A percentile compares a stretch with the other conserved stretches of the same genome.
phyloP scores from a whole-genome alignment of 2,888 invertebrate species.

The Agrochola litura region DNA sequence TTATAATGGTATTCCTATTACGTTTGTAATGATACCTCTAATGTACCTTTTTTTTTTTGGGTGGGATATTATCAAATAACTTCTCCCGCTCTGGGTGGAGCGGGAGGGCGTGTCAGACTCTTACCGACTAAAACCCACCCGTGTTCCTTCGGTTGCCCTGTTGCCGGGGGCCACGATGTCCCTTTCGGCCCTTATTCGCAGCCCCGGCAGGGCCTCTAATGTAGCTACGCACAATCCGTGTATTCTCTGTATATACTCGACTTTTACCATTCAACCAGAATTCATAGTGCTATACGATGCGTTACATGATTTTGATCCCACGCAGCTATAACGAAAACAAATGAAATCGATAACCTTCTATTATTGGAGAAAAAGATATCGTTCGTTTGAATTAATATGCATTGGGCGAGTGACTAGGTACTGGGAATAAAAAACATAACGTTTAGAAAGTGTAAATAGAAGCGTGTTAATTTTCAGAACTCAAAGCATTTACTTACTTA shows the following conservation, averaged over 20 bases:
- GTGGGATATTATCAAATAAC: too few species aligned
- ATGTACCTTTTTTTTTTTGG: too few species aligned
- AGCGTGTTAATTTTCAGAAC: neutral
- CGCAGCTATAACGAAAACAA: constrained; percentile 10
- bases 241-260: neutral
- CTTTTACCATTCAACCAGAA: neutral
- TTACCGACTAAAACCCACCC: too few species aligned
- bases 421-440: neutral
- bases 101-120: too few species aligned
- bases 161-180: too few species aligned
- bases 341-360: constrained; percentile 26
- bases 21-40: constrained; percentile 3
- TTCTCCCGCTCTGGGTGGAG: too few species aligned
- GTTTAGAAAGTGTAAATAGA: too few species aligned
- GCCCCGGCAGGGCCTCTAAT: too few species aligned
- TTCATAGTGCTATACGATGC: neutral
- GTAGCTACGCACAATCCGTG: neutral
- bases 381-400: constrained; percentile 17
- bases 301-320: neutral
- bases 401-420: neutral
- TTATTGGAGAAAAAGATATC: neutral
- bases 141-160: too few species aligned
- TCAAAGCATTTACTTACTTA: neutral
- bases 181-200: too few species aligned
- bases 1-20: neutral